A percentile compares a stretch with the other conserved stretches of the same genome.
phyloP scores from a whole-genome alignment of 2,113 vertebrate species.

The Tonatia bakeri region DNA sequence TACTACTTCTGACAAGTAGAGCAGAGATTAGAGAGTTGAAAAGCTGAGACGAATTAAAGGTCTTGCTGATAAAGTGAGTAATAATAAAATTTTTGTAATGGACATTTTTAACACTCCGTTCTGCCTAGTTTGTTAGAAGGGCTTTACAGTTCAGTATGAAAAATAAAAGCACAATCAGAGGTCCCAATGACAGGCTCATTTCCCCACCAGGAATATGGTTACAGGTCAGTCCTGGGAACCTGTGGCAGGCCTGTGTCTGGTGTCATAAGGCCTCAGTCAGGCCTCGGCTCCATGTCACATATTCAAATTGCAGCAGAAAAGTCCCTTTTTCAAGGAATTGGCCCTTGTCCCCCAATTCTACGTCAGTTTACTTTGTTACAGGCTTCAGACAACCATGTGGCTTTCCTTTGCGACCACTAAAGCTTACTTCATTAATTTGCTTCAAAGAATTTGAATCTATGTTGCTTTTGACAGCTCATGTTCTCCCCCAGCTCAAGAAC shows the following conservation, averaged over 20 bases:
- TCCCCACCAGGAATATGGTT: not conserved
- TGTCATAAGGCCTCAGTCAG: not conserved
- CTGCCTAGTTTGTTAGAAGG: not conserved
- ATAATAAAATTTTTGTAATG: slow-evolving; percentile 2
- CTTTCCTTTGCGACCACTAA: not conserved
- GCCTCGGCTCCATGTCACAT: not conserved
- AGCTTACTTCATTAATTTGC: not conserved
- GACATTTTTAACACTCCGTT: not conserved
- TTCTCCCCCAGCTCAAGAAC: not conserved
- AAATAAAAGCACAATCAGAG: not conserved
- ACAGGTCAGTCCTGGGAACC: rapidly evolving
- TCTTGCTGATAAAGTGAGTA: slow-evolving; percentile 37
- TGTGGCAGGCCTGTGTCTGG: no score
- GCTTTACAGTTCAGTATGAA: not conserved
- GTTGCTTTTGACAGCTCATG: not conserved
- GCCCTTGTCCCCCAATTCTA: not conserved
- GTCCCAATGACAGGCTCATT: not conserved
- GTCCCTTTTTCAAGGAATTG: not conserved
- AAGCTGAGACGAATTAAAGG: slow-evolving; percentile 13
- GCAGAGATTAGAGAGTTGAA: slow-evolving; percentile 29
- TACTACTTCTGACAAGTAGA: slow-evolving; percentile 41
- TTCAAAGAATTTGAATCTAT: not conserved
- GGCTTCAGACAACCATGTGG: not conserved
- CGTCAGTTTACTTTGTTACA: not conserved
- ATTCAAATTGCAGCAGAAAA: not conserved